These are phyloP conservation scores for Athripsodes cinereus DNA, from an alignment of 2,888 invertebrate genomes.

Conservation along the genomic window DNA sequence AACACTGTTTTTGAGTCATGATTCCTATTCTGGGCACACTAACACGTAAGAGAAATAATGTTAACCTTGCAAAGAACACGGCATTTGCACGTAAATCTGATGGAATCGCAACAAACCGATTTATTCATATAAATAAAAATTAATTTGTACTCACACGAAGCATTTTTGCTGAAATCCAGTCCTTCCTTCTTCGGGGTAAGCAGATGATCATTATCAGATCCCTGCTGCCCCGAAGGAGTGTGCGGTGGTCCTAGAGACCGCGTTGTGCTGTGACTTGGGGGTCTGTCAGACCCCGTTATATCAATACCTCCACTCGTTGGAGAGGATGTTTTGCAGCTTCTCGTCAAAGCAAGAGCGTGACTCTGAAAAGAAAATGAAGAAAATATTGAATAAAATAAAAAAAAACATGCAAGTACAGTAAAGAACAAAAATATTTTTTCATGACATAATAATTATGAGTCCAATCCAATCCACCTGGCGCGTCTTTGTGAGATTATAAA, in stretches of 20 bases:
- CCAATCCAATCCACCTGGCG: too few species aligned
- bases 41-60: too few species aligned
- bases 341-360: conserved; percentile 61
- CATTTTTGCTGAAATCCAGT: conserved; percentile 56
- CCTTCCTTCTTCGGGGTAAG: conserved; percentile 61
- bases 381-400: too few species aligned
- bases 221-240: conserved; percentile 34
- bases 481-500: too few species aligned
- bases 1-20: too few species aligned
- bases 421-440: background rate
- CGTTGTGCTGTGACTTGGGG: conserved; percentile 42
- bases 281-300: conserved; percentile 34
- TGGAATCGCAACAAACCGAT: too few species aligned
- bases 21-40: too few species aligned
- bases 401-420: too few species aligned
- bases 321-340: conserved; percentile 40
- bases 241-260: conserved; percentile 41
- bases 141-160: conserved; percentile 47
- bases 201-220: conserved; percentile 42
- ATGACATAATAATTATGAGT: too few species aligned
- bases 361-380: conserved; percentile 43
- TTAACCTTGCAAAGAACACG: too few species aligned
- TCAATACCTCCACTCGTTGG: conserved; percentile 31
- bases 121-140: too few species aligned
- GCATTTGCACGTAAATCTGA: too few species aligned